Percentiles rank a stretch among this genome's conserved stretches.
These are phyloP conservation scores for Diplazon laetatorius DNA, from an alignment of 2,888 invertebrate species.

Conservation along the genomic window DNA sequence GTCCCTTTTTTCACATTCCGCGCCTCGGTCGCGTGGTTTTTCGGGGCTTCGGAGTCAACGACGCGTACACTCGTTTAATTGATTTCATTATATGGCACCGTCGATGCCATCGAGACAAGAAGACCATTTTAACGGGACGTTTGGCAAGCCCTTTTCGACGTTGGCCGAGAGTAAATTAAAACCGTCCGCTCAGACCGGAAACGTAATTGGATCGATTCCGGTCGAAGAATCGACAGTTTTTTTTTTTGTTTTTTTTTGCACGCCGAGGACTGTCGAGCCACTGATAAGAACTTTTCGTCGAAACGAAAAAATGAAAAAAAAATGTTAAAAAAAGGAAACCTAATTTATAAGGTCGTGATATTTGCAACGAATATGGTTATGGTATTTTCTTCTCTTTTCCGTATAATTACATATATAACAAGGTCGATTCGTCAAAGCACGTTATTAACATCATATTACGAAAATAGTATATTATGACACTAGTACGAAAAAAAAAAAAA, in stretches of 20 bases:
- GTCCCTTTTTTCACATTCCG: background rate
- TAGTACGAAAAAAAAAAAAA: too few species aligned
- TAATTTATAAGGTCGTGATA: background rate
- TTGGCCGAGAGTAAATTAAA: conserved; percentile 24
- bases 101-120: background rate
- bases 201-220: conserved; percentile 41
- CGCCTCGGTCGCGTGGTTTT: conserved; percentile 1
- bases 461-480: too few species aligned
- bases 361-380: background rate
- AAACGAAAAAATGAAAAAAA: background rate
- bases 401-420: too few species aligned
- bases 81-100: conserved; percentile 37
- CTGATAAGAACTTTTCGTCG: conserved; percentile 4
- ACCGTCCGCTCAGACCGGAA: conserved; percentile 5
- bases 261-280: conserved; percentile 3
- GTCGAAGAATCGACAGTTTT: conserved; percentile 31
- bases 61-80: conserved; percentile 47
- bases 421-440: too few species aligned
- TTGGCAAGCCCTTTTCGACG: conserved; percentile 24
- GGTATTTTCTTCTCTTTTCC: too few species aligned
- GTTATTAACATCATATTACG: too few species aligned
- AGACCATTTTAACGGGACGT: conserved; percentile 14
- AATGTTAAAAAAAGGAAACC: too few species aligned
- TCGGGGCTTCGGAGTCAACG: conserved; percentile 34
- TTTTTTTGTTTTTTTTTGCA: too few species aligned